Conservation (phyloP, 2,888 invertebrate genomes). For the Parascotia fuliginaria region DNA sequence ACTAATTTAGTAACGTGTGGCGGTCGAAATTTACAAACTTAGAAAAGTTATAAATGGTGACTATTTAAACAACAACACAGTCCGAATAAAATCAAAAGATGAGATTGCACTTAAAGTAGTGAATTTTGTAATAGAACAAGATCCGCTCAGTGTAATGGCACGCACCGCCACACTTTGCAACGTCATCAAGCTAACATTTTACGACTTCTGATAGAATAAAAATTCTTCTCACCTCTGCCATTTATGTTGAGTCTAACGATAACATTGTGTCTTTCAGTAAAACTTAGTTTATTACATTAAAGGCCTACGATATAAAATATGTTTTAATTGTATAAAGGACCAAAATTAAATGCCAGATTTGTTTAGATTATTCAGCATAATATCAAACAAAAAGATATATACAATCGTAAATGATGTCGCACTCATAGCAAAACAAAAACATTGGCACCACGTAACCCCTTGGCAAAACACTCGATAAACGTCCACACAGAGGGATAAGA, state of each 20-base stretch:
- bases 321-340: too few species aligned
- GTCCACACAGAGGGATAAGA: conserved; percentile 51
- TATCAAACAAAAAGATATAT: neutral
- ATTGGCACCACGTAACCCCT: conserved; percentile 7
- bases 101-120: neutral
- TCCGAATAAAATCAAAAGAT: neutral
- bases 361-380: neutral
- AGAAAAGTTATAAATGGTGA: too few species aligned
- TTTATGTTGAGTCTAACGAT: too few species aligned
- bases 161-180: neutral
- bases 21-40: too few species aligned
- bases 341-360: too few species aligned
- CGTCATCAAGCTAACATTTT: neutral
- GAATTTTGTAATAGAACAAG: neutral
- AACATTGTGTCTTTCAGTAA: too few species aligned
- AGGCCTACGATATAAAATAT: too few species aligned
- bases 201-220: neutral
- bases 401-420: conserved; percentile 5
- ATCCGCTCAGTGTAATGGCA: neutral
- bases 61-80: too few species aligned
- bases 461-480: conserved; percentile 43
- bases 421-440: conserved; percentile 10
- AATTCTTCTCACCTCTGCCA: neutral
- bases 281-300: too few species aligned
- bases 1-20: too few species aligned